These are phyloP conservation scores for Dicycla oo DNA, from an alignment of 2,888 invertebrate genomes.

Conservation along the genomic window DNA sequence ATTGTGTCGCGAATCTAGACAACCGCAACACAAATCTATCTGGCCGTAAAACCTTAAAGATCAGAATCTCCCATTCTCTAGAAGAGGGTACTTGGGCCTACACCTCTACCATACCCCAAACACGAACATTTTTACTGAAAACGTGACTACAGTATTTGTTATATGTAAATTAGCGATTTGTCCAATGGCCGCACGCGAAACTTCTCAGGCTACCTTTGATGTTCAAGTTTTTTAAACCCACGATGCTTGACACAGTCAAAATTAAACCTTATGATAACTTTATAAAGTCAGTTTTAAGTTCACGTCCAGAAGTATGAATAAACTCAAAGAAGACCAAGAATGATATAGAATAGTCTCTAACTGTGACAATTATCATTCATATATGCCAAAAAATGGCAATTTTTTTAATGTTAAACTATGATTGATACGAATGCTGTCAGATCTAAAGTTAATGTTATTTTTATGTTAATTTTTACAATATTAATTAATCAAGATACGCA, in stretches of 20 bases:
- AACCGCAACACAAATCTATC: constrained; percentile 61
- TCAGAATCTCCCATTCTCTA: constrained; percentile 63
- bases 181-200: constrained; percentile 75
- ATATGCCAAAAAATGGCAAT: constrained; percentile 49
- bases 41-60: constrained; percentile 59
- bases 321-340: constrained; percentile 33
- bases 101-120: constrained; percentile 68
- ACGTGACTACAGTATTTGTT: constrained; percentile 91
- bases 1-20: constrained; percentile 52
- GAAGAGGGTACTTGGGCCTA: constrained; percentile 52
- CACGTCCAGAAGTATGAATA: constrained; percentile 20
- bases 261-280: constrained; percentile 45
- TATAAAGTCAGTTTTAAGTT: constrained; percentile 39
- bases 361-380: constrained; percentile 61
- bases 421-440: constrained; percentile 37
- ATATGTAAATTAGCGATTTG: constrained; percentile 91
- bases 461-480: constrained; percentile 45
- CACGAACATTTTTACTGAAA: constrained; percentile 86
- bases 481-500: constrained; percentile 39
- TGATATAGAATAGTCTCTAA: constrained; percentile 22
- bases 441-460: constrained; percentile 33
- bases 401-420: constrained; percentile 16
- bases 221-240: constrained; percentile 76
- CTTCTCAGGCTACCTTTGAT: constrained; percentile 77
- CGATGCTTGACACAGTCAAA: constrained; percentile 44